These are phyloP conservation scores for Karalla daura DNA, from an alignment of 2,797 vertebrate genomes.

Conservation along the genomic window DNA sequence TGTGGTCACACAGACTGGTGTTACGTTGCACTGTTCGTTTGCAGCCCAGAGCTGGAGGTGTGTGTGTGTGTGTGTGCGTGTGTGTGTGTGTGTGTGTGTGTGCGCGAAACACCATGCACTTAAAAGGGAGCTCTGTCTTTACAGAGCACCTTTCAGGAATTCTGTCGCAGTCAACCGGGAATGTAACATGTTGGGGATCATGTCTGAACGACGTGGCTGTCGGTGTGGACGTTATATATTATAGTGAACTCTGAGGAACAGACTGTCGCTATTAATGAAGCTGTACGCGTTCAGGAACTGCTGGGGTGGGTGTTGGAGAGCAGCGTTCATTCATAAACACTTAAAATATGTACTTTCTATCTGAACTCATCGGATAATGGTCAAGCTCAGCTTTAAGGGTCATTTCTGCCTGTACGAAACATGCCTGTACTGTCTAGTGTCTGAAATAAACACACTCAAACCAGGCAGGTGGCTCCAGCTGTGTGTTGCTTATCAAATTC, in stretches of 20 bases:
- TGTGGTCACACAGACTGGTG: not conserved
- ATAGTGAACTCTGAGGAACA: not conserved
- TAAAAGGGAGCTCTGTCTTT: not conserved
- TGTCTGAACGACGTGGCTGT: not conserved
- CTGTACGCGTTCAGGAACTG: not conserved
- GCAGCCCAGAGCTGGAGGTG: not conserved
- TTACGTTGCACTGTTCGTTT: not conserved
- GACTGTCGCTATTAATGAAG: not conserved
- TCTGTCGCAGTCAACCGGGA: not conserved
- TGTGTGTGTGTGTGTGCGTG: not conserved
- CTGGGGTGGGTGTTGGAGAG: not conserved
- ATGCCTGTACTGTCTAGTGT: conserved; percentile 22
- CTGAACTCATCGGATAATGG: not conserved
- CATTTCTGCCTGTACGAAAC: conserved; percentile 12
- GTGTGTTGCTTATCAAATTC: too few relatives aligned
- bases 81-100: not conserved
- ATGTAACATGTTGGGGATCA: not conserved
- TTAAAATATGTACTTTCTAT: not conserved
- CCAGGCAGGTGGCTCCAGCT: not conserved
- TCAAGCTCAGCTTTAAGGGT: not conserved
- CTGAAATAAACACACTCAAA: conserved; percentile 52
- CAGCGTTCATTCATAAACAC: not conserved
- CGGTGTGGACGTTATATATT: conserved; percentile 7
- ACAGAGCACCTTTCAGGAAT: not conserved
- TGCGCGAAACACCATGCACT: too few relatives aligned